Evolutionary conservation across 1,140 invertebrate genomes (phyloP).

Genomic region (Pantala flavescens): DNA sequence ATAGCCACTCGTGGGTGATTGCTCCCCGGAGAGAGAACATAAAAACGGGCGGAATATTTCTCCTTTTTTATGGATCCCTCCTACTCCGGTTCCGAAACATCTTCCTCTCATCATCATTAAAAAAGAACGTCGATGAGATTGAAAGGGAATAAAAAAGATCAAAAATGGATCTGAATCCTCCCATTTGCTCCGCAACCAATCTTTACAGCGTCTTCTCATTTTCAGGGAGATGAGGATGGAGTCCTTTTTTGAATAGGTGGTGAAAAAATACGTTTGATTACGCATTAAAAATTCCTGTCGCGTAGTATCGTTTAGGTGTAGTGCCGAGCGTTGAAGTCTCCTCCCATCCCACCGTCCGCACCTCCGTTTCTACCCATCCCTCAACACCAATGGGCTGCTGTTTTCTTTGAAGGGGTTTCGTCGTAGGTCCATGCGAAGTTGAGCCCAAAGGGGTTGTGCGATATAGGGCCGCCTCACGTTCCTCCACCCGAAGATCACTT

Average conservation of each 20-base stretch:
- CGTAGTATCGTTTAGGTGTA: neutral
- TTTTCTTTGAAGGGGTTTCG: too few species aligned
- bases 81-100: neutral
- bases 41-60: neutral
- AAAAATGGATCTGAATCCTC: neutral
- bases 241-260: neutral
- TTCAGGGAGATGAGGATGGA: neutral
- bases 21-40: neutral
- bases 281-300: neutral
- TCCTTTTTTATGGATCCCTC: too few species aligned
- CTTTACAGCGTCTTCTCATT: neutral
- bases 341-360: neutral
- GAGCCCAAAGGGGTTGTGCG: too few species aligned
- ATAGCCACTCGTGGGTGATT: neutral
- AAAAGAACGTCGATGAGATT: neutral
- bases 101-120: neutral
- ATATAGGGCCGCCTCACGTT: too few species aligned
- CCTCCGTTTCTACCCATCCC: neutral
- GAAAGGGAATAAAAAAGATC: neutral
- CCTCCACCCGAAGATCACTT: too few species aligned
- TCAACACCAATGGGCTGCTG: too few species aligned
- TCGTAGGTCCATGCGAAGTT: too few species aligned
- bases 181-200: neutral
- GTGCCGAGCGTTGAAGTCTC: neutral
- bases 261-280: neutral